phyloP scores from a whole-genome alignment of 2,113 vertebrate species.

The Austrofundulus limnaeus region DNA sequence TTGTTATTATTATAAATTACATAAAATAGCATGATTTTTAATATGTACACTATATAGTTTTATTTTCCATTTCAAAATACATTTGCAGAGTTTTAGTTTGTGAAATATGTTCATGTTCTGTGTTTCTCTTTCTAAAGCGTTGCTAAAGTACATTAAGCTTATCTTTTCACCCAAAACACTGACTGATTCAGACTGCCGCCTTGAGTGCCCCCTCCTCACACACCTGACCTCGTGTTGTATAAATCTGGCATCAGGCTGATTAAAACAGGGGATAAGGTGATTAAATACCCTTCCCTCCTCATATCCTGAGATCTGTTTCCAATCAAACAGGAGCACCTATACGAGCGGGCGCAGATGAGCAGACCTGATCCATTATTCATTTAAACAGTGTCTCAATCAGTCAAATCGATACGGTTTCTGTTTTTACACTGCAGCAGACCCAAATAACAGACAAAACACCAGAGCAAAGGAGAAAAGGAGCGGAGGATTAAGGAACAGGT shows the following conservation, averaged over 20 bases:
- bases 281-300: slow-evolving; percentile 14
- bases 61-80: too few species aligned
- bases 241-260: not conserved
- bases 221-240: slow-evolving; percentile 14
- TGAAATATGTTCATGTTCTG: not conserved
- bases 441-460: slow-evolving; percentile 34
- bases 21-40: too few species aligned
- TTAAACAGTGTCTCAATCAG: slow-evolving; percentile 35
- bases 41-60: too few species aligned
- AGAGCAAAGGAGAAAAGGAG: slow-evolving; percentile 15
- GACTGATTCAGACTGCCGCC: not conserved
- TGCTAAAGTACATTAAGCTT: not conserved
- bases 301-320: slow-evolving; percentile 13
- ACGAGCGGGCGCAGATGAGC: slow-evolving; percentile 19
- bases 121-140: not conserved
- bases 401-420: slow-evolving; percentile 43
- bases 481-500: slow-evolving; percentile 9
- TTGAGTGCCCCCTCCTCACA: not conserved
- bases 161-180: not conserved
- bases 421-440: slow-evolving; percentile 40
- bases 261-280: not conserved
- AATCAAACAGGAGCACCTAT: slow-evolving; percentile 14
- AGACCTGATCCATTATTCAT: slow-evolving; percentile 53
- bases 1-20: too few species aligned
- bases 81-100: not conserved